Conservation (phyloP, 2,888 invertebrate genomes). For the Drosophila robusta region DNA sequence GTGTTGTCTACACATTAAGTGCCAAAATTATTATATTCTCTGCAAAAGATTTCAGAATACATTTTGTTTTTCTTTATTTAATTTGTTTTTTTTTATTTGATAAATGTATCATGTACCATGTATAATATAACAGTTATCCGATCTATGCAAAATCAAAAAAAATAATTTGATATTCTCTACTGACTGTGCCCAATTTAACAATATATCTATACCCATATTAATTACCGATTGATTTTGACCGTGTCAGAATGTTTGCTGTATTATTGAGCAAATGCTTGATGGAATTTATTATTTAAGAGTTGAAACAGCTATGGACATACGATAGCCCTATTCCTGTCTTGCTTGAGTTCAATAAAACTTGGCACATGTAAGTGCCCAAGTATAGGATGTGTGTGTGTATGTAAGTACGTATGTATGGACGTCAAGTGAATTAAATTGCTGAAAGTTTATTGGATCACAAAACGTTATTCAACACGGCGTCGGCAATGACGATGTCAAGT, state of each 20-base stretch:
- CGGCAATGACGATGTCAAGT: constrained; percentile 63
- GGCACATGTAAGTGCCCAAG: constrained; percentile 22
- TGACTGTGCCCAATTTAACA: too few species aligned
- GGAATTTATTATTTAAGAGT: constrained; percentile 25
- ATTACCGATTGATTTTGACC: constrained; percentile 5
- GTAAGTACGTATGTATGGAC: constrained; percentile 37
- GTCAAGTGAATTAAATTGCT: constrained; percentile 79
- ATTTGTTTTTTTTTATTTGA: too few species aligned
- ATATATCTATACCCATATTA: background rate
- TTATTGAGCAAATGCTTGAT: constrained; percentile 17
- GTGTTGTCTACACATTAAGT: constrained; percentile 87
- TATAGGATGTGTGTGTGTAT: background rate
- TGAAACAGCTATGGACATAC: constrained; percentile 18
- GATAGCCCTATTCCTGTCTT: constrained; percentile 28
- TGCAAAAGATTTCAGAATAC: too few species aligned
- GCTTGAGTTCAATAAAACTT: constrained; percentile 64
- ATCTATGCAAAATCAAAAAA: background rate
- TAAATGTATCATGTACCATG: background rate
- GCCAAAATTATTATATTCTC: too few species aligned
- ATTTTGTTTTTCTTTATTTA: too few species aligned
- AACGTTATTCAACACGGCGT: constrained; percentile 75
- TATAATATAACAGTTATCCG: background rate
- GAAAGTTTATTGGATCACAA: constrained; percentile 79
- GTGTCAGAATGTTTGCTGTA: background rate
- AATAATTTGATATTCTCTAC: too few species aligned